Base-by-base conservation (phyloP, 2,888 invertebrate species). In the Tuta absoluta region DNA sequence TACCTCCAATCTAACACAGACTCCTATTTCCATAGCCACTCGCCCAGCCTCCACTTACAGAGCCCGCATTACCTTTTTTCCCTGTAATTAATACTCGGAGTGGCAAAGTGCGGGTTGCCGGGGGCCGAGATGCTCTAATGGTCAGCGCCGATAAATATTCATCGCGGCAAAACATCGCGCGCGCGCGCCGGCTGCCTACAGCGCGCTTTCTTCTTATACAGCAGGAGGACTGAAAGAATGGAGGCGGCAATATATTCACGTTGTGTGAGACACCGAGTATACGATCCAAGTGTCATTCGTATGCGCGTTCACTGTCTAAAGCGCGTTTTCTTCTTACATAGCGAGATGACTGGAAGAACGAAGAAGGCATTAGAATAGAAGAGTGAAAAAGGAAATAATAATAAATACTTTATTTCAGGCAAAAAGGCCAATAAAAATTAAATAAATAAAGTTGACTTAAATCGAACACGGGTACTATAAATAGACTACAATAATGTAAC, bases 141-240 rank as follows among this genome's bases (percentile, higher is more conserved):
- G 84, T 91, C 90, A 89, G 85, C 88, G 75, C 77, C 86, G 85
- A 89, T 91, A 88, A 91, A 91, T 91, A 91, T 90, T 91, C 89
- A 91, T 89, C 86, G 84, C 19, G 51, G 62, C 53, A 53, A 61
- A 61, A 62, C 62, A 51, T 41, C 63, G 65, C 66, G 56, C 67
- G 65, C 64, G 63, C 65, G 45, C 68, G 62, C 49, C 53, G 28
- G 51, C 65, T 49, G 64, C 64, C 64, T 64, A 65, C 63, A 65
- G 63, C 62, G 67, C 67, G 65, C 67, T 67, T 67, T 67, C 67
- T 67, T 66, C 58, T 61, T 65, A 63, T 14, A 19, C 63, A 59
- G 38, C 59, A 3, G n/a, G 45, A 21, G 10, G 1, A 8, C n/a
- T 41, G 41, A 41, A 41, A 49, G 10, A 21, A 49, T 49, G n/a